Evolutionary conservation across 2,888 invertebrate genomes (phyloP).

Genomic region (Endotricha flammealis): DNA sequence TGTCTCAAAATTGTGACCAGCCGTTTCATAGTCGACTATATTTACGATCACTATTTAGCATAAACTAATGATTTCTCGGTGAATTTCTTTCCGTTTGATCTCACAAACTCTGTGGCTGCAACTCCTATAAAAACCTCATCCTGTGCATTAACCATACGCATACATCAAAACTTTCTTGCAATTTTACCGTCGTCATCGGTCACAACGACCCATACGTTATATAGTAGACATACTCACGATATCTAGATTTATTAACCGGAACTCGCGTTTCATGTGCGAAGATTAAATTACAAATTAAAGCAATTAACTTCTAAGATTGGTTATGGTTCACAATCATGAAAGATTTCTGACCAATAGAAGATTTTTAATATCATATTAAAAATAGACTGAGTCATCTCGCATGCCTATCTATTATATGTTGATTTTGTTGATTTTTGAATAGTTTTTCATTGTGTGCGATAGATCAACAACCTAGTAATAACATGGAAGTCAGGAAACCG

Average conservation of each 20-base stretch:
- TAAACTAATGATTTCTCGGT: constrained; percentile 27
- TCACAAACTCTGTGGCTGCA: constrained; percentile 18
- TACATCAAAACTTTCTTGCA: constrained; percentile 1
- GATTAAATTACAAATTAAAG: constrained; percentile 53
- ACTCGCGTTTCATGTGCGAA: constrained; percentile 55
- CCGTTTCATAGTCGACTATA: constrained; percentile 34
- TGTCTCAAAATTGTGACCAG: constrained; percentile 51
- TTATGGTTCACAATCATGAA: constrained; percentile 57
- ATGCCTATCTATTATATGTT: constrained; percentile 2
- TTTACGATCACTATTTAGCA: constrained; percentile 46
- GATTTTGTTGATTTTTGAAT: constrained; percentile 4
- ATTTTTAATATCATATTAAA: neutral
- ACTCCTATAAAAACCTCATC: neutral
- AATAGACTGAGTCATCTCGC: constrained; percentile 2
- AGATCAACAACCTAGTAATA: constrained; percentile 10
- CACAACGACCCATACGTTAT: constrained; percentile 7
- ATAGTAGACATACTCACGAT: constrained; percentile 55
- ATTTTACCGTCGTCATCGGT: constrained; percentile 17
- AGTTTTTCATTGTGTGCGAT: constrained; percentile 3
- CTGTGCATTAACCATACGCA: neutral
- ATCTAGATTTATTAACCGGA: constrained; percentile 51
- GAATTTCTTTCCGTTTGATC: constrained; percentile 15
- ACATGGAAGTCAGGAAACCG: constrained; percentile 2
- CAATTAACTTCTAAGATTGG: constrained; percentile 47
- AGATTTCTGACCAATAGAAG: constrained; percentile 21